Conservation (phyloP, 1,140 invertebrate species). For the Drosophila fuyamai region DNA sequence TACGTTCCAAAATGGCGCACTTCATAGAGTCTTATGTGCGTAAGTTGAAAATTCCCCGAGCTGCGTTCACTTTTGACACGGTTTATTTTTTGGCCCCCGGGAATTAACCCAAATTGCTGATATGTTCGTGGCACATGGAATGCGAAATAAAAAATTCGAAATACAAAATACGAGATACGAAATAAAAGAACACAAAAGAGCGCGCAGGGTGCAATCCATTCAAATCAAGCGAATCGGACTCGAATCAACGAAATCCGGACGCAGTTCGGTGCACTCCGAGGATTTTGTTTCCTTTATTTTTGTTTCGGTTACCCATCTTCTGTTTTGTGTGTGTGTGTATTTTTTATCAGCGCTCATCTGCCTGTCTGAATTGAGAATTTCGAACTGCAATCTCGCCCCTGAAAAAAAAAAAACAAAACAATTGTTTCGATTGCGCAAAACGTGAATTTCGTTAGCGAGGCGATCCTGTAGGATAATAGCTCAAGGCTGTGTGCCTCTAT, state of each 20-base stretch:
- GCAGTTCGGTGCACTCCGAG: constrained; percentile 44
- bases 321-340: constrained; percentile 16
- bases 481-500: constrained; percentile 78
- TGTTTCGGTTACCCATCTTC: constrained; percentile 10
- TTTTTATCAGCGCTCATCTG: constrained; percentile 63
- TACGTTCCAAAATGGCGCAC: neutral
- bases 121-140: constrained; percentile 3
- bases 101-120: constrained; percentile 19
- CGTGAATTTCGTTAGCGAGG: constrained; percentile 41
- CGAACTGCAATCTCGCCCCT: constrained; percentile 23
- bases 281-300: constrained; percentile 34
- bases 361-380: constrained; percentile 8
- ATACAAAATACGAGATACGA: neutral
- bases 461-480: constrained; percentile 70
- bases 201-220: constrained; percentile 26
- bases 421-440: constrained; percentile 79
- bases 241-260: constrained; percentile 12
- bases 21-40: neutral
- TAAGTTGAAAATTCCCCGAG: neutral
- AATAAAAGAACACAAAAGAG: neutral
- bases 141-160: neutral
- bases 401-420: constrained; percentile 45
- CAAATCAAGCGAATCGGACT: constrained; percentile 2
- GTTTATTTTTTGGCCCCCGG: neutral
- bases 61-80: constrained; percentile 12